Evolutionary conservation across 2,888 invertebrate genomes (phyloP).

Genomic region (Ecdyonurus torrentis): DNA sequence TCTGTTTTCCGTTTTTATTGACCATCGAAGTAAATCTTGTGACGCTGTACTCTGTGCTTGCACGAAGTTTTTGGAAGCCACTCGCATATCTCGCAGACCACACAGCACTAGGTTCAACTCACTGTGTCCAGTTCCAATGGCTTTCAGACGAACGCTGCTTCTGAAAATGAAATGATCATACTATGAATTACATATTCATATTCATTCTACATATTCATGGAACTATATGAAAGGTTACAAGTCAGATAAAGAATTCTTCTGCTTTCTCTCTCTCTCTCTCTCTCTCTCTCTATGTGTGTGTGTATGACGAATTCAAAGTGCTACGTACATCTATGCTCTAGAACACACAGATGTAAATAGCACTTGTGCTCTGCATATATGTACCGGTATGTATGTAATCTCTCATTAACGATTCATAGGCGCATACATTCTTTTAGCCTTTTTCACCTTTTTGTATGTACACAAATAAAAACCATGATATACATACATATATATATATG

Average conservation of each 20-base stretch:
- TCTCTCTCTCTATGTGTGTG: too few relatives aligned
- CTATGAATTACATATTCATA: constrained; percentile 7
- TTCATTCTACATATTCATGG: background rate
- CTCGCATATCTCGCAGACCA: constrained; percentile 28
- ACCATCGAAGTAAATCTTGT: constrained; percentile 31
- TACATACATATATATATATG: too few relatives aligned
- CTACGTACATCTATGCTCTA: too few relatives aligned
- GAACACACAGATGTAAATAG: too few relatives aligned
- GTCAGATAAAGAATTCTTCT: background rate
- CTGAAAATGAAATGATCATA: constrained; percentile 17
- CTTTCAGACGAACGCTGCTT: constrained; percentile 28
- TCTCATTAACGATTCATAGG: too few relatives aligned
- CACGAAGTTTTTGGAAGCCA: constrained; percentile 27
- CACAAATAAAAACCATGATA: too few relatives aligned
- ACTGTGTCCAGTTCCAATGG: constrained; percentile 26
- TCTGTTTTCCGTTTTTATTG: constrained; percentile 27
- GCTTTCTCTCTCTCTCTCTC: too few relatives aligned
- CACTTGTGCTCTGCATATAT: too few relatives aligned
- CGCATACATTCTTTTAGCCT: too few relatives aligned
- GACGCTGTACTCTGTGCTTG: constrained; percentile 28
- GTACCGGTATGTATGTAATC: too few relatives aligned
- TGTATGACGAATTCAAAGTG: too few relatives aligned
- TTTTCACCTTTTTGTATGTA: too few relatives aligned
- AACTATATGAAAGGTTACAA: background rate
- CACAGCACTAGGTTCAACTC: constrained; percentile 30